Evolutionary conservation across 1,140 invertebrate genomes (phyloP), one percentile per base, ranked within the genome.

Genomic region (Plutomurus gul): DNA sequence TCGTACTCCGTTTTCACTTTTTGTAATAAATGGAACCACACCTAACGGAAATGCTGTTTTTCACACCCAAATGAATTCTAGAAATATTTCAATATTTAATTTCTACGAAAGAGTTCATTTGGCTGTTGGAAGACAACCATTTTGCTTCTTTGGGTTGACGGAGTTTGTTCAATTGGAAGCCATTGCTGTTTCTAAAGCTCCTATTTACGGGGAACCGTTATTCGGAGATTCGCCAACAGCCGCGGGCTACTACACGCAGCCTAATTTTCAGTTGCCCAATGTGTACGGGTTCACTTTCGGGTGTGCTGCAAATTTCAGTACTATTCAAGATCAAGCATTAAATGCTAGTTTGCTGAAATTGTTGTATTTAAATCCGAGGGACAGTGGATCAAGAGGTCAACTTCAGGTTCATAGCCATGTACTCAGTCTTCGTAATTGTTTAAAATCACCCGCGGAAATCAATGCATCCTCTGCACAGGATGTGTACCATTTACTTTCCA

Each of bases 301-400:
- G 16, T 77, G 76, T 47, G 76, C 60, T 7, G 76, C 76, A 0
- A 77, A 77, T 25, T 77, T 70, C 30, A 70, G 76, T 71, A 25
- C n/a, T 18, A 40, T 77, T 13, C 46, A 3, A 30, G 60, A 77
- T 33, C n/a, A 1, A 2, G 25, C 4, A 16, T 27, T 77, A 10
- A 27, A 30, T 7, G 13, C 16, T 0, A 77, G n/a, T 8, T 37
- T 77, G 18, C 10, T 4, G 18, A 65, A 43, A 43, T 3, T 27
- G 16, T 18, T 77, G 0, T 70, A 77, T 25, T 56, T 77, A 27
- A 77, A 77, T 47, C 51, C 60, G 13, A n/a, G 27, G 36, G 76
- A 77, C 27, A 3, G 8, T 3, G 27, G 16, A 8, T 39, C 56
- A 43, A 36, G 4, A 22, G 20, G 36, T 18, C 20, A 65, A 30